A percentile compares a stretch with the other conserved stretches of the same genome.
Evolutionary conservation across 2,113 vertebrate genomes (phyloP).

Genomic region (Circaetus cinerascens): DNA sequence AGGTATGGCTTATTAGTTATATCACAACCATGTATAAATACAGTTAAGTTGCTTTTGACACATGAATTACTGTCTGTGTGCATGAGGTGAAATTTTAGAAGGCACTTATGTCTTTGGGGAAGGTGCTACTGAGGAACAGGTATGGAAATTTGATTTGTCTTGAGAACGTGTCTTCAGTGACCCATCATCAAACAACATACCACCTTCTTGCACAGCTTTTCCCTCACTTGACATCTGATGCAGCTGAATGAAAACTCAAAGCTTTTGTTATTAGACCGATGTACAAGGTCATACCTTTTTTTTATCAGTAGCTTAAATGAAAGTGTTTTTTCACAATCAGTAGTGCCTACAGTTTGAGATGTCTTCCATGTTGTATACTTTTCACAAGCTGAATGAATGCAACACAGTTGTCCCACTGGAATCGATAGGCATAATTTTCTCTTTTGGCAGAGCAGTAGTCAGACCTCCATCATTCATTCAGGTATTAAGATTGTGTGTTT

Average conservation of each 20-base stretch:
- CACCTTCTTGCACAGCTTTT: background rate
- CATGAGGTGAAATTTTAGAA: background rate
- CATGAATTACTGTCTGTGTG: background rate
- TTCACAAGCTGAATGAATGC: background rate
- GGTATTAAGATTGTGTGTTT: background rate
- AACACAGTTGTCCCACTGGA: fast-evolving
- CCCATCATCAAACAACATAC: background rate
- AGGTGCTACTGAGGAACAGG: background rate
- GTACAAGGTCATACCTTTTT: background rate
- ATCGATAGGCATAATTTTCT: background rate
- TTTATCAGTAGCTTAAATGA: background rate
- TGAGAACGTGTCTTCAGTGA: background rate
- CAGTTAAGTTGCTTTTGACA: background rate
- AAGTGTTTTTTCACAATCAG: background rate
- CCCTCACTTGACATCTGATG: background rate
- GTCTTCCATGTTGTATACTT: background rate
- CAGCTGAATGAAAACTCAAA: background rate
- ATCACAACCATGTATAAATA: background rate
- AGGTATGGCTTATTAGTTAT: background rate
- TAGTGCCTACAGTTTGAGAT: background rate
- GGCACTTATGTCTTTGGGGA: background rate
- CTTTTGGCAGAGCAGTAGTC: background rate
- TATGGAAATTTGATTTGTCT: background rate
- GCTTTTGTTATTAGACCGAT: background rate
- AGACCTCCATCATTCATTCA: background rate